phyloP scores from a whole-genome alignment of 2,797 vertebrate genomes.

The Odontamblyopus rebecca region DNA sequence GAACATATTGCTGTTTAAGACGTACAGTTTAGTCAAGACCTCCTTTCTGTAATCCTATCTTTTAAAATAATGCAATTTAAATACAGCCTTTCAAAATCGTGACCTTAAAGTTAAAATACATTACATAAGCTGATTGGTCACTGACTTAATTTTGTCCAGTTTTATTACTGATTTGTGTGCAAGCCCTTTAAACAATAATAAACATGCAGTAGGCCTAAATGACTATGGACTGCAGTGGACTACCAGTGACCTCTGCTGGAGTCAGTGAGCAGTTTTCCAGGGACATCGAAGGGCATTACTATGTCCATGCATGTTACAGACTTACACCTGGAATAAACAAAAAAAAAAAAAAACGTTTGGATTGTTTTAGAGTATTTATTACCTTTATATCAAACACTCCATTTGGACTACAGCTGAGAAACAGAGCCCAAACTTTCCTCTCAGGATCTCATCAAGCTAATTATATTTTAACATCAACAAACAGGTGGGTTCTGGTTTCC shows the following conservation, averaged over 20 bases:
- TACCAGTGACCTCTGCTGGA: not conserved
- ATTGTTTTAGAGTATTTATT: slow-evolving; percentile 56
- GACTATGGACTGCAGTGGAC: not conserved
- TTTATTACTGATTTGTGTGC: no score
- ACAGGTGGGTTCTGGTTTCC: not conserved
- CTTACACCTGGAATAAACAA: slow-evolving; percentile 18
- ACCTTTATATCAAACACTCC: slow-evolving; percentile 57
- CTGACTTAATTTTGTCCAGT: no score
- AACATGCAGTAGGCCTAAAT: no score
- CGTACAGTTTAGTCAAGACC: no score
- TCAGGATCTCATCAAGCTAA: slow-evolving; percentile 14
- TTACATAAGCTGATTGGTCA: no score
- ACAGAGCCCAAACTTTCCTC: slow-evolving; percentile 14
- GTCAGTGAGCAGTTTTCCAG: slow-evolving; percentile 1
- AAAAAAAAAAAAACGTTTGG: slow-evolving; percentile 26
- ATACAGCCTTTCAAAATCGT: no score
- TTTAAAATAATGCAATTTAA: no score
- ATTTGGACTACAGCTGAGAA: slow-evolving; percentile 18
- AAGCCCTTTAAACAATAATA: no score
- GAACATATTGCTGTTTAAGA: no score
- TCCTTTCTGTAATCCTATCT: no score
- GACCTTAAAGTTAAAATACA: no score
- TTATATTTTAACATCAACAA: slow-evolving; percentile 4
- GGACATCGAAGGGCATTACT: slow-evolving; percentile 17
- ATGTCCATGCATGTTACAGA: not conserved